Conservation (phyloP, 2,113 vertebrate genomes). For the Alexandromys fortis region DNA sequence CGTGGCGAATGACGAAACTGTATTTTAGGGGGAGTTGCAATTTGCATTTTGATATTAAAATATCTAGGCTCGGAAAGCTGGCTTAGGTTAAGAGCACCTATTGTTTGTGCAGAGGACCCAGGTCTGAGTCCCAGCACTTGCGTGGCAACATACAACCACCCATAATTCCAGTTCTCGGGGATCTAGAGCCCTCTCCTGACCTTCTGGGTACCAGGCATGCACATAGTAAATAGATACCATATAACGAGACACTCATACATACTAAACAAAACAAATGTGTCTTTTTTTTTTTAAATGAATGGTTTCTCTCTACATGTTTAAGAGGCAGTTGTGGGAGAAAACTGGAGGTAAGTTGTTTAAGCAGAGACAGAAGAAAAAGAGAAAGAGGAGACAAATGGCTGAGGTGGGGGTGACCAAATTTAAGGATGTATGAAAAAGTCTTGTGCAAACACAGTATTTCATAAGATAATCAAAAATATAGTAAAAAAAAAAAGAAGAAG, state of each 20-base stretch:
- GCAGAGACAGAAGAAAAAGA: background rate
- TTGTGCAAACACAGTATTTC: background rate
- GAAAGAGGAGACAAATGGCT: background rate
- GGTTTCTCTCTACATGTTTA: background rate
- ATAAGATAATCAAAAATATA: too few relatives aligned
- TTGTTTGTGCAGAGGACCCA: background rate
- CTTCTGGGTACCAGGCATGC: background rate
- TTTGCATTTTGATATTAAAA: slow-evolving; percentile 26
- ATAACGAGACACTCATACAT: background rate
- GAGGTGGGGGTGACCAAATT: background rate
- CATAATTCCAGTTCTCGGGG: background rate
- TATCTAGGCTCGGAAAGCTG: background rate
- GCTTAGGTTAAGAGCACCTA: background rate
- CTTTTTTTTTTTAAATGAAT: background rate
- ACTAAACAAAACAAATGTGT: background rate
- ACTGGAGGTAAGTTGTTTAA: background rate
- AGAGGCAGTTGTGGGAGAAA: background rate
- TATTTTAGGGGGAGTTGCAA: background rate
- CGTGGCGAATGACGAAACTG: background rate
- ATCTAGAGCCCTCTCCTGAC: background rate
- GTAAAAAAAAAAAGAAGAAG: background rate
- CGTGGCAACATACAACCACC: background rate
- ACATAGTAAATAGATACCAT: background rate
- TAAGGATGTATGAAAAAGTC: background rate
- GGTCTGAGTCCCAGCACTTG: background rate